phyloP scores from a whole-genome alignment of 1,140 invertebrate species.

The Xylocopa sonorina region DNA sequence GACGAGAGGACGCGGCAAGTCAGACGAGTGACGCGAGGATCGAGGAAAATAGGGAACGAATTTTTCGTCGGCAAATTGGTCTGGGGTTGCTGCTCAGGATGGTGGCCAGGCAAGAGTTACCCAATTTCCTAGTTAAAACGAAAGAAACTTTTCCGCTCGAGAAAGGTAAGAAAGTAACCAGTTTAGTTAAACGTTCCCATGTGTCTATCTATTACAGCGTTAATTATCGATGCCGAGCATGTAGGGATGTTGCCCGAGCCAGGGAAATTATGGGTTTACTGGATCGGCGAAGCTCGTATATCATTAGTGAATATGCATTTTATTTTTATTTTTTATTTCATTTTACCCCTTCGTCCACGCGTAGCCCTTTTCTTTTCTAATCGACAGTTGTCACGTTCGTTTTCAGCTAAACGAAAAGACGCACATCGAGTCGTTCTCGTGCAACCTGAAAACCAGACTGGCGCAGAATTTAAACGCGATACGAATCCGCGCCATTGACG shows the following conservation, averaged over 20 bases:
- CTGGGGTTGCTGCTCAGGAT: constrained; percentile 66
- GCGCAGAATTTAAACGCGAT: constrained; percentile 22
- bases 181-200: constrained; percentile 33
- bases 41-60: constrained; percentile 35
- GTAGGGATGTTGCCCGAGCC: constrained; percentile 65
- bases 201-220: constrained; percentile 61
- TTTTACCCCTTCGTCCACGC: too few relatives aligned
- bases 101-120: constrained; percentile 71
- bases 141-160: neutral
- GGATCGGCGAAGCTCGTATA: constrained; percentile 74
- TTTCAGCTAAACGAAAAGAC: constrained; percentile 61
- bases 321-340: constrained; percentile 12
- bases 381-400: constrained; percentile 31
- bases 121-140: too few relatives aligned
- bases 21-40: constrained; percentile 54
- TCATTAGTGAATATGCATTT: constrained; percentile 67
- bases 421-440: constrained; percentile 65
- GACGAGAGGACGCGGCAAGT: neutral
- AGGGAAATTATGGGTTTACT: constrained; percentile 71
- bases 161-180: too few relatives aligned
- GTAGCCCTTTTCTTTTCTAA: neutral
- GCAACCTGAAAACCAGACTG: constrained; percentile 55
- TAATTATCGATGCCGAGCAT: constrained; percentile 71
- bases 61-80: constrained; percentile 58
- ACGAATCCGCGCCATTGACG: constrained; percentile 44